A percentile compares a stretch with the other conserved stretches of the same genome.
Conservation (phyloP, 2,113 vertebrate genomes). For the Silurus glanis region DNA sequence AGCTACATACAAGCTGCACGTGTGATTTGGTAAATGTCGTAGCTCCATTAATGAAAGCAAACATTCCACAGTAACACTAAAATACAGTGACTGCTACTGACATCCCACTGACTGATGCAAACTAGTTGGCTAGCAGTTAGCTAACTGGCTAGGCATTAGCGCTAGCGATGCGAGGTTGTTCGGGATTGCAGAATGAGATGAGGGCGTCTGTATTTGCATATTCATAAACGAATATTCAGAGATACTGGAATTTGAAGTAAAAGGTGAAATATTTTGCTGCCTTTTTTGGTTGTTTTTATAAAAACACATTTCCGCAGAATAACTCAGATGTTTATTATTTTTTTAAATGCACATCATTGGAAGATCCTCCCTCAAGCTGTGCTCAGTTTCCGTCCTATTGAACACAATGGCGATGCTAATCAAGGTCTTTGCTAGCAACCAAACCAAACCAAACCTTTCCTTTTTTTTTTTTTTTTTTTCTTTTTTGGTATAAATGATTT, state of each 20-base stretch:
- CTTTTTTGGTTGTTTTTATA: neutral
- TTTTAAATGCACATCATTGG: neutral
- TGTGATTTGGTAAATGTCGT: neutral
- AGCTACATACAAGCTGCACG: neutral
- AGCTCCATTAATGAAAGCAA: neutral
- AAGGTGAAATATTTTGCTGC: neutral
- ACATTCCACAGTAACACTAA: neutral
- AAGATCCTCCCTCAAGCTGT: neutral
- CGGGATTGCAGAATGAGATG: neutral
- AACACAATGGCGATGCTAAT: conserved; percentile 15
- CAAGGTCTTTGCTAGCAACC: neutral
- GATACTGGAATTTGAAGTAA: neutral
- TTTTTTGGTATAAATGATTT: neutral
- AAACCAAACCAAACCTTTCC: neutral
- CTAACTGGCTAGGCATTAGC: neutral
- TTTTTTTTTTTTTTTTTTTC: neutral
- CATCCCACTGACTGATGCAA: neutral
- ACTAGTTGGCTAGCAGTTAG: neutral
- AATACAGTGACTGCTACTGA: neutral
- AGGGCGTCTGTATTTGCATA: neutral
- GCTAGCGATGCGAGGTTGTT: neutral
- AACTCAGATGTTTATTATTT: neutral
- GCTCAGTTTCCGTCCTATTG: neutral
- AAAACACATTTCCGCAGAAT: neutral
- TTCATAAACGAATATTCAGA: neutral